phyloP scores from a whole-genome alignment of 2,797 vertebrate genomes.

The Austrolebias charrua region DNA sequence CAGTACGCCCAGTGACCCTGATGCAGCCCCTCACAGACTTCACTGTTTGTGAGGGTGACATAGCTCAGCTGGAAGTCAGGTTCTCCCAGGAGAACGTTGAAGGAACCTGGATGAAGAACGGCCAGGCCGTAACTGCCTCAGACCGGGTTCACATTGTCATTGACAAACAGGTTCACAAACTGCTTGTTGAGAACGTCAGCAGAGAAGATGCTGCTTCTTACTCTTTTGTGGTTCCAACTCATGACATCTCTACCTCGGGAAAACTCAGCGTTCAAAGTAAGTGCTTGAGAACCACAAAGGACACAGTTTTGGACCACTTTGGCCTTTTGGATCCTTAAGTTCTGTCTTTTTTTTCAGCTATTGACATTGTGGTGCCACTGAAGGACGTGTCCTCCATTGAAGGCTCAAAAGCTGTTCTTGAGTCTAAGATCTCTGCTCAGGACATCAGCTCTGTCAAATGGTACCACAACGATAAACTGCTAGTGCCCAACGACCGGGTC shows the following conservation, averaged over 20 bases:
- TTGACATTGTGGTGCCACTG: slow-evolving; percentile 87
- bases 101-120: slow-evolving; percentile 93
- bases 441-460: slow-evolving; percentile 93
- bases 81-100: slow-evolving; percentile 97
- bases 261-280: slow-evolving; percentile 90
- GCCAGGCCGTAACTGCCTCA: slow-evolving; percentile 84
- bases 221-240: slow-evolving; percentile 87
- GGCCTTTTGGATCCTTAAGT: not conserved
- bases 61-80: slow-evolving; percentile 95
- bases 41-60: slow-evolving; percentile 95
- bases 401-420: slow-evolving; percentile 93
- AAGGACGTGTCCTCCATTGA: slow-evolving; percentile 89
- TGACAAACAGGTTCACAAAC: slow-evolving; percentile 93
- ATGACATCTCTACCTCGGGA: slow-evolving; percentile 88
- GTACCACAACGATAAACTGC: slow-evolving; percentile 88
- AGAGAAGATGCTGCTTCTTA: slow-evolving; percentile 90
- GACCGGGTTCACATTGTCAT: slow-evolving; percentile 93
- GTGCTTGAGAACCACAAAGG: slow-evolving; percentile 30
- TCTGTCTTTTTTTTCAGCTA: slow-evolving; percentile 77
- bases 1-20: slow-evolving; percentile 92
- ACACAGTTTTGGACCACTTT: not conserved
- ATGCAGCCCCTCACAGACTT: slow-evolving; percentile 94
- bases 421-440: slow-evolving; percentile 95
- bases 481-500: slow-evolving; percentile 87
- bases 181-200: slow-evolving; percentile 91